A percentile compares a stretch with the other conserved stretches of the same genome.
phyloP scores from a whole-genome alignment of 2,888 invertebrate genomes.

The Capitulum mitella region DNA sequence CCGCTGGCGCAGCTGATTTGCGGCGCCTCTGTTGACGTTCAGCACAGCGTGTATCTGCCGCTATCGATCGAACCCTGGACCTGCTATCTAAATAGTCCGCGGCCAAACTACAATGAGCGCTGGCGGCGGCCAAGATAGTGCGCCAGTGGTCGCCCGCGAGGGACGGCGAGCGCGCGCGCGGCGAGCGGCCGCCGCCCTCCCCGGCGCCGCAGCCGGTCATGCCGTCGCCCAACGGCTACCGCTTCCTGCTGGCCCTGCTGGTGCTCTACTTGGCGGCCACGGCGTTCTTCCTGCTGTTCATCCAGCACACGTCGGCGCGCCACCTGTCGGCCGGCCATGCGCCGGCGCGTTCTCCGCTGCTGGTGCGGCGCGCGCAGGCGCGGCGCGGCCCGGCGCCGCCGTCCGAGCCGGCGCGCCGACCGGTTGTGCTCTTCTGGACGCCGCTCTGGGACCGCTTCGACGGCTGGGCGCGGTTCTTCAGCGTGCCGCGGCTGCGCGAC shows the following conservation, averaged over 20 bases:
- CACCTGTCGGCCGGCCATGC: neutral
- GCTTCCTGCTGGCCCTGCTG: neutral
- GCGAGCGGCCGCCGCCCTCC: neutral
- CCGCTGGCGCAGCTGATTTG: no score
- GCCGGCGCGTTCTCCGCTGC: neutral
- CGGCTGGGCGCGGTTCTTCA: neutral
- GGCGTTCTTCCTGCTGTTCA: slow-evolving; percentile 14
- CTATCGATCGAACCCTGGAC: neutral
- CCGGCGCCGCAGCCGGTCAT: neutral
- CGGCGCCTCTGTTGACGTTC: no score
- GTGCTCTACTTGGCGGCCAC: neutral
- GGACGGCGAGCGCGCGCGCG: neutral
- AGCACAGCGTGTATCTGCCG: no score
- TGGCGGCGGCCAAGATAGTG: neutral
- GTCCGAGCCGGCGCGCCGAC: neutral
- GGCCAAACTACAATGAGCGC: neutral
- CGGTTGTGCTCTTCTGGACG: neutral
- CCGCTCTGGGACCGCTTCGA: slow-evolving; percentile 6
- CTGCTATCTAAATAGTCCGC: neutral
- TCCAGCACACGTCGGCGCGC: neutral
- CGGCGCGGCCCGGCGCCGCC: neutral
- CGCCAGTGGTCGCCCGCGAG: neutral
- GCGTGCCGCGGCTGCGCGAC: slow-evolving; percentile 3
- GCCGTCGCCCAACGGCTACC: neutral
- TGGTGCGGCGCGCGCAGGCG: neutral